phyloP scores from a whole-genome alignment of 2,888 invertebrate genomes.

The Gastracanthus pulcherrimus region DNA sequence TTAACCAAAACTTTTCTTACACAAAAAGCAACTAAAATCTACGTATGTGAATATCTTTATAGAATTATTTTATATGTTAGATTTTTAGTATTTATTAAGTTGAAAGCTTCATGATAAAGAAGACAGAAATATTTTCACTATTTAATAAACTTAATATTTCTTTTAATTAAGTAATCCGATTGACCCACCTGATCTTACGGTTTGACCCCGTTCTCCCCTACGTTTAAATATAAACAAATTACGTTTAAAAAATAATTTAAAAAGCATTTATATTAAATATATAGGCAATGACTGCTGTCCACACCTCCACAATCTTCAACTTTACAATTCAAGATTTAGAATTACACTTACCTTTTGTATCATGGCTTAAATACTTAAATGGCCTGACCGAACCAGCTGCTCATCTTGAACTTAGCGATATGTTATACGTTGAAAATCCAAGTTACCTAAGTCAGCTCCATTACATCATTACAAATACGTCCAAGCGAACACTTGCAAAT shows the following conservation, averaged over 20 bases:
- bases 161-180: too few species aligned
- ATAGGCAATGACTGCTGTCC: neutral
- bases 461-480: constrained; percentile 79
- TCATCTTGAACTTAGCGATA: neutral
- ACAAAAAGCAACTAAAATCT: too few species aligned
- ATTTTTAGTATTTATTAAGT: too few species aligned
- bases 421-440: neutral
- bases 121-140: too few species aligned
- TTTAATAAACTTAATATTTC: too few species aligned
- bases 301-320: neutral
- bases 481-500: constrained; percentile 87
- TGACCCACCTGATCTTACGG: too few species aligned
- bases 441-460: constrained; percentile 78
- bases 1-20: too few species aligned
- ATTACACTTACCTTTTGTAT: neutral
- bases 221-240: neutral
- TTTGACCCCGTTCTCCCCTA: too few species aligned
- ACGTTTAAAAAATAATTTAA: neutral
- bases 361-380: constrained; percentile 16
- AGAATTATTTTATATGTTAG: too few species aligned
- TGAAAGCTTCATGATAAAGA: too few species aligned
- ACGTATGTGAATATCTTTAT: too few species aligned
- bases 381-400: neutral
- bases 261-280: neutral
- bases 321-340: neutral